These are phyloP conservation scores for Sebastes flavidus DNA, from an alignment of 2,797 vertebrate genomes.

Conservation along the genomic window DNA sequence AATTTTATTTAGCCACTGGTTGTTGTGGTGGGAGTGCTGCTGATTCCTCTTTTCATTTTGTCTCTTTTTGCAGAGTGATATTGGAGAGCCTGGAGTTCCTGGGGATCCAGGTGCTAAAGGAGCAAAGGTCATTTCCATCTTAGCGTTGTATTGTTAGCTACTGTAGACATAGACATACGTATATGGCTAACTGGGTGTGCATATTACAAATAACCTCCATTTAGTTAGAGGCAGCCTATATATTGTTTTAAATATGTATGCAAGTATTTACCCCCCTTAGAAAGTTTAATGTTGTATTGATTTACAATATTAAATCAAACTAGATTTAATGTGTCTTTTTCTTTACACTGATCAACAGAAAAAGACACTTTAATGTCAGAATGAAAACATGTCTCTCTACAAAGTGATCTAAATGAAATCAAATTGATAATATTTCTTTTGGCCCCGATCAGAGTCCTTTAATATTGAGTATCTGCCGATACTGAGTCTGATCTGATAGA, in stretches of 20 bases:
- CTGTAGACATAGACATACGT: not conserved
- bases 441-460: too few relatives aligned
- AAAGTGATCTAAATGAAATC: not conserved
- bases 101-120: slow-evolving; percentile 70
- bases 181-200: not conserved
- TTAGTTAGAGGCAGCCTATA: not conserved
- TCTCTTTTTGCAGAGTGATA: slow-evolving; percentile 55
- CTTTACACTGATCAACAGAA: not conserved
- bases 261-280: not conserved
- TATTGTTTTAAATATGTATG: not conserved
- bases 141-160: not conserved
- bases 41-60: not conserved
- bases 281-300: too few relatives aligned
- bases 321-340: not conserved
- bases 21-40: not conserved
- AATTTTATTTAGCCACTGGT: not conserved
- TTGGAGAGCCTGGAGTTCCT: slow-evolving; percentile 53
- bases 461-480: too few relatives aligned
- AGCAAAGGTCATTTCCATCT: slow-evolving; percentile 64
- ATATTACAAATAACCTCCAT: not conserved
- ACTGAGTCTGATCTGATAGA: too few relatives aligned
- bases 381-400: not conserved
- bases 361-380: not conserved
- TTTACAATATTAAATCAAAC: not conserved
- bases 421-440: too few relatives aligned